Base-by-base conservation (phyloP, 2,113 vertebrate species). In the Phodopus roborovskii region DNA sequence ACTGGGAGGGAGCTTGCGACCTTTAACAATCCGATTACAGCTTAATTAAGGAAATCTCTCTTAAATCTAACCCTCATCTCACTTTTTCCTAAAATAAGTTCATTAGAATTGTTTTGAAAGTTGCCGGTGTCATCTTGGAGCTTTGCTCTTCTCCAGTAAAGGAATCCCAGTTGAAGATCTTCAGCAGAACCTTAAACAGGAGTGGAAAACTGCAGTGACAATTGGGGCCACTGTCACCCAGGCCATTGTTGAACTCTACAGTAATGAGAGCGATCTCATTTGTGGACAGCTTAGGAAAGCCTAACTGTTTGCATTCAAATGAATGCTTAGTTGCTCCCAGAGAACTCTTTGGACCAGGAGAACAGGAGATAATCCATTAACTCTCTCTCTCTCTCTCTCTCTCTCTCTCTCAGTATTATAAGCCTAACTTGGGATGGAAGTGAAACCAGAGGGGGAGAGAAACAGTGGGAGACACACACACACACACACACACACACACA, bases 71-170 rank as follows among this genome's bases (percentile, higher is more conserved):
- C 79, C 81, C 50, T 75, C 73, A 71, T 42, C 26, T 95, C 73
- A 82, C 81, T 62, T 97, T 73, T 88, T 78, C 71, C n/a, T 95
- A 83, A 92, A 96, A 93, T 92, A 97, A 39, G 93, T 74, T 89
- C 78, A 79, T 83, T 96, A 77, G 68, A 92, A 92, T 94, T 92
- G 30, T 78, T 93, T 95, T 33, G 50, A 86, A 94, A 78, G 93
- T 64, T 88, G 68, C 33, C 33, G 92, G 33, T 17, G 45, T 42
- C 5, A 7, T 58, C 48, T 82, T 11, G 42, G 92, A 74, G 39
- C 3, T 78, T 82, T 77, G 71, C 48, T 45, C 74, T 56, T 75
- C 39, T 50, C 10, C n/a, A 70, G 58, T 24, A 74, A 77, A 71
- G n/a, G n/a, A 53, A 84, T 68, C 50, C 66, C 56, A n/a, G 82